Evolutionary conservation across 1,140 invertebrate species (phyloP).

Genomic region (Andrena cerasifolii): DNA sequence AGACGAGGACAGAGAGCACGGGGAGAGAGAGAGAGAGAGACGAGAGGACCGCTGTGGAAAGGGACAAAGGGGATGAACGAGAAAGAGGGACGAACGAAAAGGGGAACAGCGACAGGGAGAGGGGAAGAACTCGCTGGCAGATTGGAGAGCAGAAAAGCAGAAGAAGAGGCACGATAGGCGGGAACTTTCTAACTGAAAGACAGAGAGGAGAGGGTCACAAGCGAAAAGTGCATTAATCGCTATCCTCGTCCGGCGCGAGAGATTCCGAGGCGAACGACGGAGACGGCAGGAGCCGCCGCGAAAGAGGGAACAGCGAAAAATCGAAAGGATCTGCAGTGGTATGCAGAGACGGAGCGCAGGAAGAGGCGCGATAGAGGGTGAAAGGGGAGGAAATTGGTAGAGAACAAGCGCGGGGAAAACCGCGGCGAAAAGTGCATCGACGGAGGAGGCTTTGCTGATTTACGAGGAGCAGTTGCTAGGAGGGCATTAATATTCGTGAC

Average conservation of each 20-base stretch:
- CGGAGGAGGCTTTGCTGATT: slow-evolving; percentile 60
- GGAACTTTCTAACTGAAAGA: too few relatives aligned
- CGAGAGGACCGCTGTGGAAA: not conserved
- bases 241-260: too few relatives aligned
- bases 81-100: not conserved
- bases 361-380: not conserved
- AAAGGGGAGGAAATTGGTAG: too few relatives aligned
- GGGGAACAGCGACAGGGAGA: not conserved
- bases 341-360: not conserved
- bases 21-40: not conserved
- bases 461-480: slow-evolving; percentile 62
- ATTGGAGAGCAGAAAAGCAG: not conserved
- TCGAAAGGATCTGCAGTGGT: too few relatives aligned
- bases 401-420: slow-evolving; percentile 41
- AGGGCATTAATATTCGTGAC: slow-evolving; percentile 70
- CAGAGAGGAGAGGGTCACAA: not conserved
- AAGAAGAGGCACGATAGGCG: not conserved
- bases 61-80: not conserved
- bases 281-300: not conserved
- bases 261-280: not conserved
- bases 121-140: too few relatives aligned
- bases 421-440: slow-evolving; percentile 66
- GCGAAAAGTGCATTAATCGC: not conserved
- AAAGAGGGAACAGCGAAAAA: not conserved
- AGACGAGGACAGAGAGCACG: not conserved